These are phyloP conservation scores for Geophilus truncorum DNA, from an alignment of 2,888 invertebrate genomes.

Conservation along the genomic window DNA sequence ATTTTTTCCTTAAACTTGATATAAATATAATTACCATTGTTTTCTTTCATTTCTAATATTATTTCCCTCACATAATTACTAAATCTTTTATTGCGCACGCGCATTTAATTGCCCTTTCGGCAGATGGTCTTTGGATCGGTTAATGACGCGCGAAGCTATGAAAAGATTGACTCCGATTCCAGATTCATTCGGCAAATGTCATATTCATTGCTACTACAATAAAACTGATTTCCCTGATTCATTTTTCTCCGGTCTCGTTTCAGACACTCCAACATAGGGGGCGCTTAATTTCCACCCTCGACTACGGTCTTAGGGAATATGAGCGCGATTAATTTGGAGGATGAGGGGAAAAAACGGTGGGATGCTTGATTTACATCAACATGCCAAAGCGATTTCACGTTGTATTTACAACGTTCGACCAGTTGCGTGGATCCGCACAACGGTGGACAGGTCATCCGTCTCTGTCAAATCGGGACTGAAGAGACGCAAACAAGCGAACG, in stretches of 20 bases:
- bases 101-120: slow-evolving; percentile 28
- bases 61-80: neutral
- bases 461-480: neutral
- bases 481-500: neutral
- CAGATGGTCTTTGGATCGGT: slow-evolving; percentile 29
- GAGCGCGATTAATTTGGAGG: neutral
- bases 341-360: neutral
- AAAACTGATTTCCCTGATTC: neutral
- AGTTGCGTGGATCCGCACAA: neutral
- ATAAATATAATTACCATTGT: no score
- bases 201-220: neutral
- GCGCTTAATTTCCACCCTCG: neutral
- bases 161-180: neutral
- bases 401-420: neutral
- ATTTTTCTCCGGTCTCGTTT: neutral
- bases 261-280: neutral
- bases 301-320: no score
- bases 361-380: neutral
- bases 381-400: neutral
- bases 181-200: neutral
- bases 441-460: neutral
- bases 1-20: no score
- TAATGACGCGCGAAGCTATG: slow-evolving; percentile 29
- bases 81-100: slow-evolving; percentile 30
- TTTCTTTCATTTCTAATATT: no score